Percentiles rank a stretch among this genome's conserved stretches.
Conservation (phyloP, 2,888 invertebrate species). For the Cryptosula pallasiana region DNA sequence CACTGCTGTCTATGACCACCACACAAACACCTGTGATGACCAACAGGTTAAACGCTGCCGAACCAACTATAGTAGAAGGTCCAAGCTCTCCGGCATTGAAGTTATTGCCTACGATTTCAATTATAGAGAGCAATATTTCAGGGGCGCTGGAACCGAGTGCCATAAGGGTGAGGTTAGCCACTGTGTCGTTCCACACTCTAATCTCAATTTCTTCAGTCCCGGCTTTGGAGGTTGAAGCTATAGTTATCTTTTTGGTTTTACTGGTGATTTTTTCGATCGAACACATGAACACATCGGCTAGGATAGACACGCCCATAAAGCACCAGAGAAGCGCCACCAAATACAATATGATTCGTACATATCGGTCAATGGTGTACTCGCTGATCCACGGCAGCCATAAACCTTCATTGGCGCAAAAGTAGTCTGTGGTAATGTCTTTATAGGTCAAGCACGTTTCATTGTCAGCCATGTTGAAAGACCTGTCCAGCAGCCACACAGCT, state of each 20-base stretch:
- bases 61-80: constrained; percentile 60
- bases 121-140: constrained; percentile 58
- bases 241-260: constrained; percentile 54
- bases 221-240: constrained; percentile 62
- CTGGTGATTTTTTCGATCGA: constrained; percentile 60
- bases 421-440: constrained; percentile 27
- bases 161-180: constrained; percentile 60
- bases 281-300: constrained; percentile 61
- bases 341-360: constrained; percentile 54
- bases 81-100: constrained; percentile 57
- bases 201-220: constrained; percentile 55
- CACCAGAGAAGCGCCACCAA: constrained; percentile 57
- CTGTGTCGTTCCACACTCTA: constrained; percentile 59
- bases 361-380: constrained; percentile 55
- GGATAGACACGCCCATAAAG: constrained; percentile 60
- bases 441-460: neutral
- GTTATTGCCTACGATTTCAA: constrained; percentile 56
- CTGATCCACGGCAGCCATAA: constrained; percentile 55
- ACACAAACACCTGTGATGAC: constrained; percentile 59
- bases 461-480: neutral
- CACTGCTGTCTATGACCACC: constrained; percentile 53
- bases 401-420: constrained; percentile 45
- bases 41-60: constrained; percentile 60
- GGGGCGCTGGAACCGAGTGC: constrained; percentile 60
- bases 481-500: no score